Percentiles rank a stretch among this genome's conserved stretches.
phyloP scores from a whole-genome alignment of 2,888 invertebrate species.

The Mystacides longicornis region DNA sequence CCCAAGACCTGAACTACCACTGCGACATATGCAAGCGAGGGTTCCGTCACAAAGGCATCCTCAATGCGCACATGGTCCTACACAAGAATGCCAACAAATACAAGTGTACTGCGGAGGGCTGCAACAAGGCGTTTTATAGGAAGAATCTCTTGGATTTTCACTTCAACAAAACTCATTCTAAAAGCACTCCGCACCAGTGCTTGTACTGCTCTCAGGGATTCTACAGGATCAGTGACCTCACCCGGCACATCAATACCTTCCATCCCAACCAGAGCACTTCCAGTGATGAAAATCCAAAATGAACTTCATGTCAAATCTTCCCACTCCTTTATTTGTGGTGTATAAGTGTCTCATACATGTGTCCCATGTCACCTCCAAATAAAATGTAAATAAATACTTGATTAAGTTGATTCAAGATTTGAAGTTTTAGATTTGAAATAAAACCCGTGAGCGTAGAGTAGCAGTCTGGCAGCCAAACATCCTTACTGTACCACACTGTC shows the following conservation, averaged over 20 bases:
- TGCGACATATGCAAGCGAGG: slow-evolving; percentile 8
- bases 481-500: no score
- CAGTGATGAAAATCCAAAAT: no score
- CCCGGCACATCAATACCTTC: slow-evolving; percentile 32
- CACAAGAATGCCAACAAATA: slow-evolving; percentile 21
- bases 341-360: no score
- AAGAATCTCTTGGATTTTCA: slow-evolving; percentile 23
- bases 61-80: slow-evolving; percentile 6
- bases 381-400: no score
- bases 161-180: slow-evolving; percentile 20
- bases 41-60: slow-evolving; percentile 9
- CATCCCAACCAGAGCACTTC: slow-evolving; percentile 11
- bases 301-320: no score
- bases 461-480: no score
- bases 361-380: no score
- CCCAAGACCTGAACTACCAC: slow-evolving; percentile 31
- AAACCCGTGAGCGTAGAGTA: no score
- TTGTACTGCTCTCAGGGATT: slow-evolving; percentile 42
- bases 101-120: slow-evolving; percentile 18
- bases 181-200: slow-evolving; percentile 40
- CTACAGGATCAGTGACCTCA: slow-evolving; percentile 40
- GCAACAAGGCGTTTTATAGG: slow-evolving; percentile 19
- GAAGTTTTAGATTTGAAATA: no score
- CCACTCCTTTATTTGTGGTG: no score
- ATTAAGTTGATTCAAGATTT: no score